A percentile compares a stretch with the other conserved stretches of the same genome.
These are phyloP conservation scores for Cathartes aura DNA, from an alignment of 2,113 vertebrate species.

Conservation along the genomic window DNA sequence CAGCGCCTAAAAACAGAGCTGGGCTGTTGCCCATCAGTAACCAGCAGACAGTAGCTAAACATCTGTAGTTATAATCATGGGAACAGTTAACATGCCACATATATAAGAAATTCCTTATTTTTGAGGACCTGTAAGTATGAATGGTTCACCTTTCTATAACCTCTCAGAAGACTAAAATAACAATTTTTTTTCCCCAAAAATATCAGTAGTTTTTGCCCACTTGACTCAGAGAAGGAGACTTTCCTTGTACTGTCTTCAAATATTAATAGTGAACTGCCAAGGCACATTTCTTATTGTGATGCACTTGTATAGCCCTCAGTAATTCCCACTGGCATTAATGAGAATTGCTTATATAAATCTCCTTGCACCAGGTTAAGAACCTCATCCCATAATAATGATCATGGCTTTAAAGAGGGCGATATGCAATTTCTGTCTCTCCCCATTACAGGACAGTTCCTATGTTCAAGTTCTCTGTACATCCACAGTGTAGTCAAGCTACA, in stretches of 20 bases:
- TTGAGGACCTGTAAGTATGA: neutral
- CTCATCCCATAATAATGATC: neutral
- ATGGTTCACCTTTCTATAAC: neutral
- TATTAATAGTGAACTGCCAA: constrained; percentile 47
- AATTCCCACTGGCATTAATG: constrained; percentile 44
- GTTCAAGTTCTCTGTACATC: neutral
- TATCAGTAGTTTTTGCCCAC: neutral
- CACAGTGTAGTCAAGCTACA: neutral
- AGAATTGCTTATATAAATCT: constrained; percentile 38
- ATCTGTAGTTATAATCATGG: neutral
- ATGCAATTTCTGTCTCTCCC: neutral
- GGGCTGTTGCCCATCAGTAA: neutral
- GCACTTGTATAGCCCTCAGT: constrained; percentile 22
- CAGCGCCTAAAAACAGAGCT: neutral
- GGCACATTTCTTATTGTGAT: constrained; percentile 27
- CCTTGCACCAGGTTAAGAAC: neutral
- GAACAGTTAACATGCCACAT: neutral
- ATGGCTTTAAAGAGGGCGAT: neutral
- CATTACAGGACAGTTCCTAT: neutral
- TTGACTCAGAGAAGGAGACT: neutral
- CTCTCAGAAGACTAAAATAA: neutral
- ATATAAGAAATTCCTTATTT: neutral
- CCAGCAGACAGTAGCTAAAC: neutral
- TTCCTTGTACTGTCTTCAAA: constrained; percentile 11
- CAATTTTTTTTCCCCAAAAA: neutral